Conservation (phyloP, 2,797 vertebrate species). For the Momotus momota region DNA sequence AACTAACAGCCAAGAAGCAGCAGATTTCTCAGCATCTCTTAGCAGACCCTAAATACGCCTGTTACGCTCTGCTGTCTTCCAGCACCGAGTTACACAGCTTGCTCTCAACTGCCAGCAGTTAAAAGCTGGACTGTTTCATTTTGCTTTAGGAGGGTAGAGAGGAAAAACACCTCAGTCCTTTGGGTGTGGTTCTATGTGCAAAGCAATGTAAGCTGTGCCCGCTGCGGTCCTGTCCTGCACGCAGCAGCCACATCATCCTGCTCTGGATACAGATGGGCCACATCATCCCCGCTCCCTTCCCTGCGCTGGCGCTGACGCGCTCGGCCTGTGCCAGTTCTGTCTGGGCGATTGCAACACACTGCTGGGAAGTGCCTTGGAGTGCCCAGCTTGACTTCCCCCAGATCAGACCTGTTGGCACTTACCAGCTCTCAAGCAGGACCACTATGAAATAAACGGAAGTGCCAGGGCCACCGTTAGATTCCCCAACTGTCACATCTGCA, state of each 20-base stretch:
- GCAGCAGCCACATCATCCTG: background rate
- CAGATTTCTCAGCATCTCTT: background rate
- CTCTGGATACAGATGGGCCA: background rate
- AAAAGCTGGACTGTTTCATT: background rate
- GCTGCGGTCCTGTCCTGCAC: background rate
- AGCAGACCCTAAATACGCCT: background rate
- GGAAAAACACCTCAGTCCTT: background rate
- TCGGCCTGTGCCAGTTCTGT: background rate
- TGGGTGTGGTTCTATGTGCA: background rate
- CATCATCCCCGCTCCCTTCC: background rate
- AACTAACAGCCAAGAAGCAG: background rate
- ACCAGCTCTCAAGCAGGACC: background rate
- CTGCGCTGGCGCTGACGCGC: background rate
- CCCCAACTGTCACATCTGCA: background rate
- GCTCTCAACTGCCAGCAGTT: fast-evolving
- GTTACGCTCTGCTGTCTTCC: background rate
- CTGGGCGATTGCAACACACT: background rate
- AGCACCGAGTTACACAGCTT: background rate
- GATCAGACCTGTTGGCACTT: fast-evolving
- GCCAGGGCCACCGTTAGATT: fast-evolving
- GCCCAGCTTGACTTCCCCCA: background rate
- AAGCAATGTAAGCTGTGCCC: background rate
- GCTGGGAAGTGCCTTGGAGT: background rate
- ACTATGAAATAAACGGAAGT: background rate
- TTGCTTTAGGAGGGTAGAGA: background rate